These are phyloP conservation scores for Nothocercus julius DNA, from an alignment of 2,113 vertebrate genomes.

Conservation along the genomic window DNA sequence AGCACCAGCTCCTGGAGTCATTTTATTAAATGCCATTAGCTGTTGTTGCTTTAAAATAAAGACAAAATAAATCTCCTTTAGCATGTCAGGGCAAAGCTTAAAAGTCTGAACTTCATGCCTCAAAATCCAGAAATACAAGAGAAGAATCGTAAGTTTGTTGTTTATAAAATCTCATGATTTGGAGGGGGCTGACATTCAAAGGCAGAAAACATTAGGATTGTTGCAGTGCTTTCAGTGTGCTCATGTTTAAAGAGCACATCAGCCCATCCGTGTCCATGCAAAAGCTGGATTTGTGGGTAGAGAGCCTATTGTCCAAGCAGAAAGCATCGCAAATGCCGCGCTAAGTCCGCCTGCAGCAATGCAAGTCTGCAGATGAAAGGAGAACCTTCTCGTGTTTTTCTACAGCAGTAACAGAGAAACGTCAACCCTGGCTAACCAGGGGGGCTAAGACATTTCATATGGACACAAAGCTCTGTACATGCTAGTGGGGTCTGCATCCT, in stretches of 20 bases:
- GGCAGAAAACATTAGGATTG: conserved; percentile 6
- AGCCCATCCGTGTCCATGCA: conserved; percentile 48
- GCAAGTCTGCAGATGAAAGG: background rate
- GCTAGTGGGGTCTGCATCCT: background rate
- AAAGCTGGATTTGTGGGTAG: conserved; percentile 59
- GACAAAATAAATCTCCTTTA: background rate
- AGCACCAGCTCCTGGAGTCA: background rate
- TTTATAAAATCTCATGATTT: background rate
- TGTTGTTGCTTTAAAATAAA: background rate
- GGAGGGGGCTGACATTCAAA: background rate
- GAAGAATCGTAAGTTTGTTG: background rate
- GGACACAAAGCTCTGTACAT: background rate
- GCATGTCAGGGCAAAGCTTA: background rate
- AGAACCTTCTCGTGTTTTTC: conserved; percentile 61
- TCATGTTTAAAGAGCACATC: background rate
- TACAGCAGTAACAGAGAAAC: background rate
- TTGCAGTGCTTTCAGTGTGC: background rate
- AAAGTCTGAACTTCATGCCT: background rate
- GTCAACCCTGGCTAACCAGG: background rate
- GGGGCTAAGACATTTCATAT: background rate
- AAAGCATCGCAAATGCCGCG: conserved; percentile 62
- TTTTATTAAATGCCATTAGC: background rate
- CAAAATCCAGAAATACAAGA: background rate
- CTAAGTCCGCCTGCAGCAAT: conserved; percentile 13
- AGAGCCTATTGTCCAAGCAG: conserved; percentile 57